Conservation (phyloP, 2,113 vertebrate genomes). For the Pandion haliaetus region DNA sequence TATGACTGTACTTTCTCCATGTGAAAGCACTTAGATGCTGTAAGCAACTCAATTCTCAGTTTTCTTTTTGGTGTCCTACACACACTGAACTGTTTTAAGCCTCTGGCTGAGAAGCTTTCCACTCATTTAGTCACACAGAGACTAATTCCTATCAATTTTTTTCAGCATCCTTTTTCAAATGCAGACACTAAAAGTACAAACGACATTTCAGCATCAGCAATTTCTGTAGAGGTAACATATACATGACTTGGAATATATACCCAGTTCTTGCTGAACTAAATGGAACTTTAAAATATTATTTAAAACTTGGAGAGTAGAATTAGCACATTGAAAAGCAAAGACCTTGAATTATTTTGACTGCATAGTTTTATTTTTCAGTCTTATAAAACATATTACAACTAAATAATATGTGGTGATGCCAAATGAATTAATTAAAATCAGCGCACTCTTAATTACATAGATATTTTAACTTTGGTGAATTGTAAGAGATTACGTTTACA, state of each 20-base stretch:
- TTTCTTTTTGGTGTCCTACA: neutral
- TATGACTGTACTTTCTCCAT: neutral
- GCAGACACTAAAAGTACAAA: neutral
- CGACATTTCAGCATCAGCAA: neutral
- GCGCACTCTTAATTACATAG: neutral
- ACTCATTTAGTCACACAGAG: neutral
- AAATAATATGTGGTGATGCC: neutral
- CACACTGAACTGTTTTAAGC: neutral
- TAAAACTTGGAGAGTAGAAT: neutral
- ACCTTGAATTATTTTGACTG: neutral
- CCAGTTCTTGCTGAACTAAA: neutral
- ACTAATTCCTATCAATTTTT: neutral
- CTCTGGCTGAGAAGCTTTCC: neutral
- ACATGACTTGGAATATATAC: neutral
- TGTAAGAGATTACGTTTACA: neutral
- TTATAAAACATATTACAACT: neutral
- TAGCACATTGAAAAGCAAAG: neutral
- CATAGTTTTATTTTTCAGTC: neutral
- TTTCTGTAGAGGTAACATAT: neutral
- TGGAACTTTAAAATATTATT: neutral
- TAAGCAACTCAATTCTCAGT: neutral
- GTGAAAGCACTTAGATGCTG: neutral
- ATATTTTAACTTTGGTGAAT: neutral
- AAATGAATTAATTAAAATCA: neutral
- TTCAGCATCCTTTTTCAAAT: neutral